phyloP scores from a whole-genome alignment of 2,797 vertebrate species.

The Malacoctenus gilli region DNA sequence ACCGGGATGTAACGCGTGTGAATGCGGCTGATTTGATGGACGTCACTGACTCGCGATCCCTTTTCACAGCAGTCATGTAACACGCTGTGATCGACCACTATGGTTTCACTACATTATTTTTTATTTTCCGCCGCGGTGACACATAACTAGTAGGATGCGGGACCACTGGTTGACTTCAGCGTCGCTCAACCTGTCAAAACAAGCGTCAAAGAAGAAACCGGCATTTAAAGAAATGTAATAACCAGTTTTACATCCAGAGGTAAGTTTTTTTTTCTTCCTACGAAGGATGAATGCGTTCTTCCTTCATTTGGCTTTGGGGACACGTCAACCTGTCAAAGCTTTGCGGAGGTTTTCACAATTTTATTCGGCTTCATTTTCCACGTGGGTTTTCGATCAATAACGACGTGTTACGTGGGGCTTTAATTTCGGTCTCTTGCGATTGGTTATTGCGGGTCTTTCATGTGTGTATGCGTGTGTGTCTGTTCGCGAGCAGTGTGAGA shows the following conservation, averaged over 20 bases:
- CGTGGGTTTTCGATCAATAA: rapidly evolving
- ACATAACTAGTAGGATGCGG: too few species aligned
- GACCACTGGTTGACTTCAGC: too few species aligned
- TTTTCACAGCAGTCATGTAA: too few species aligned
- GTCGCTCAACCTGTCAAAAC: too few species aligned
- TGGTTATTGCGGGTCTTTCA: background rate
- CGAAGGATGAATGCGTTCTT: background rate
- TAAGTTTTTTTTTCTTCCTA: constrained; percentile 40
- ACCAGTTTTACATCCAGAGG: constrained; percentile 20
- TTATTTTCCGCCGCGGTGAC: too few species aligned
- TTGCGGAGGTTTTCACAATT: background rate
- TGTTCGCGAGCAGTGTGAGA: constrained; percentile 31
- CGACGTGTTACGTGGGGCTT: background rate
- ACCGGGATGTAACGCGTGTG: too few species aligned
- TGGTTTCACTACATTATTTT: too few species aligned
- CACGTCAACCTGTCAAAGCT: background rate
- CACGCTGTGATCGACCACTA: too few species aligned
- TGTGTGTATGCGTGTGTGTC: background rate
- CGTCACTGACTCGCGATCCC: too few species aligned
- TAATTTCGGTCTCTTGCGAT: background rate
- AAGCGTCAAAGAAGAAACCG: background rate
- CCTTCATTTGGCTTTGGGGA: background rate
- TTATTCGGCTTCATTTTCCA: background rate
- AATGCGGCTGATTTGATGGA: too few species aligned
- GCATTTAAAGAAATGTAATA: constrained; percentile 1